Evolutionary conservation across 2,797 vertebrate genomes (phyloP), one percentile per base, ranked within the genome.

Genomic region (Erpetoichthys calabaricus): DNA sequence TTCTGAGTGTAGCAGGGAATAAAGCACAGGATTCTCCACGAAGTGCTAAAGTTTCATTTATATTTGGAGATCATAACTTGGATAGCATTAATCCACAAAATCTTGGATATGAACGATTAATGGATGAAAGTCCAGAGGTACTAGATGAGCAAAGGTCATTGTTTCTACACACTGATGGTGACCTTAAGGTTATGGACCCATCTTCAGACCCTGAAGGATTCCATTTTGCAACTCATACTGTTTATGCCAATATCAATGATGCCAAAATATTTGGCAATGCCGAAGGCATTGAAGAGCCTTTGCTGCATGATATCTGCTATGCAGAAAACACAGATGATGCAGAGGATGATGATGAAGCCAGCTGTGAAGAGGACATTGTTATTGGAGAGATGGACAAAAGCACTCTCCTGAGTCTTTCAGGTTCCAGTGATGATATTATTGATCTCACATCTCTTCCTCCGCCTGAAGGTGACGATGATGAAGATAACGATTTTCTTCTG

Each of bases 371-470:
- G 77, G 96, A 99, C 75, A 78, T 89, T 53, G 73, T 86, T 3
- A 85, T 92, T 72, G 87, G 88, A 63, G 94, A 96, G 75, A 85
- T 86, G 65, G 89, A 81, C 73, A 91, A 89, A 70, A 84, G 89
- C 3, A 71, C 88, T 63, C 80, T 97, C 59, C 89, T 99, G 64
- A 92, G 80, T 42, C 83, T 98, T 63, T 97, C 93, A 2, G 96
- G 90, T 61, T 98, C 96, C 59, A 95, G 89, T 2, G 96, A 97
- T 66, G 96, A 98, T 78, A 99, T 99, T 78, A 98, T 99, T 54
- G 96, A 99, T 75, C 83, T 99, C 70, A 99, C 96, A 44, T 92
- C 92, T 53, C 90, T 99, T 61, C 96, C 96, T 57, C 96, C 96
- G 3, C 96, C 92, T 0, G 92, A 93, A 54, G 90, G 90, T 3